Evolutionary conservation across 2,113 vertebrate species (phyloP).

Genomic region (Prochilodus magdalenae): DNA sequence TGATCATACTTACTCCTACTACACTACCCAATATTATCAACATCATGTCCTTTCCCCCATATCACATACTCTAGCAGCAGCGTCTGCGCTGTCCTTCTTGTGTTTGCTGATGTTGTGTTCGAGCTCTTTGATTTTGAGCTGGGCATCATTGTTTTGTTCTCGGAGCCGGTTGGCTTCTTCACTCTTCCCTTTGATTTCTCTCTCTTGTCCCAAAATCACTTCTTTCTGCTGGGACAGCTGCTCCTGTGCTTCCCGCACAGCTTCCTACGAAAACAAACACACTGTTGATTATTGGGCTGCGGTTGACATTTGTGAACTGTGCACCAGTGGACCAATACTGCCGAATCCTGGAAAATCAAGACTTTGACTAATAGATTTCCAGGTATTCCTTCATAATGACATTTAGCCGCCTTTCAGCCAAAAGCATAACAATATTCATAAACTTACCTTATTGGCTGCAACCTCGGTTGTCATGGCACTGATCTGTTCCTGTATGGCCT

Average conservation of each 20-base stretch:
- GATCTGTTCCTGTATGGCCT: slow-evolving; percentile 82
- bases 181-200: slow-evolving; percentile 85
- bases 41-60: not conserved
- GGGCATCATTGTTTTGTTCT: slow-evolving; percentile 84
- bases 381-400: not conserved
- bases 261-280: slow-evolving; percentile 73
- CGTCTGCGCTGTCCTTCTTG: slow-evolving; percentile 83
- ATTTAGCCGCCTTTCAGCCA: not conserved
- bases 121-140: slow-evolving; percentile 87
- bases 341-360: too few relatives aligned
- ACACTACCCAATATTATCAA: not conserved
- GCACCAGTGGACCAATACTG: too few relatives aligned
- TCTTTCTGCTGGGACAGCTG: slow-evolving; percentile 86
- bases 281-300: not conserved
- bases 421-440: not conserved
- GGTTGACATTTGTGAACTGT: too few relatives aligned
- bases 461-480: slow-evolving; percentile 79
- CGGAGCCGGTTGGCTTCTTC: slow-evolving; percentile 75
- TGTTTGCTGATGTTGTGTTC: slow-evolving; percentile 87
- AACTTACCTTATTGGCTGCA: slow-evolving; percentile 83
- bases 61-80: slow-evolving; percentile 79
- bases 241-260: slow-evolving; percentile 84
- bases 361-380: too few relatives aligned
- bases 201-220: slow-evolving; percentile 81
- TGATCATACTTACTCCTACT: not conserved